Conservation (phyloP, 2,888 invertebrate species). For the Phengaris arion region DNA sequence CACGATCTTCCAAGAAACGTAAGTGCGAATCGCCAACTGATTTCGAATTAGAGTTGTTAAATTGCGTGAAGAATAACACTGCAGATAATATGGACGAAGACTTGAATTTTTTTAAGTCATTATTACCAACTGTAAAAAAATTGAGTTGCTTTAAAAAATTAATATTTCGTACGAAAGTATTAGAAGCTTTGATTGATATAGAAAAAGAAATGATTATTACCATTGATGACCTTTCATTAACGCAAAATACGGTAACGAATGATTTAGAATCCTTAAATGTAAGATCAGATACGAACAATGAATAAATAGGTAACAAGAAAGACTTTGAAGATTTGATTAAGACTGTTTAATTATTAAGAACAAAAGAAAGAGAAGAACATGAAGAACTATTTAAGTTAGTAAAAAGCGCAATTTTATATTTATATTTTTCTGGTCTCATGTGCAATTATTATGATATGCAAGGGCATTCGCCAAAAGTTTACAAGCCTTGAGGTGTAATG, state of each 20-base stretch:
- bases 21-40: constrained; percentile 39
- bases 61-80: constrained; percentile 40
- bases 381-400: constrained; percentile 41
- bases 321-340: constrained; percentile 39
- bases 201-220: constrained; percentile 42
- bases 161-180: constrained; percentile 41
- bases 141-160: constrained; percentile 40
- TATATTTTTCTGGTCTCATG: constrained; percentile 40
- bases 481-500: constrained; percentile 40
- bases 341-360: constrained; percentile 41
- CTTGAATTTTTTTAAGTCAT: constrained; percentile 41
- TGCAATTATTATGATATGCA: constrained; percentile 40
- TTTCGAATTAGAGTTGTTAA: constrained; percentile 41
- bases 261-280: constrained; percentile 20
- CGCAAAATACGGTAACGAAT: constrained; percentile 20
- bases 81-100: constrained; percentile 40
- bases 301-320: constrained; percentile 30
- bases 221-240: constrained; percentile 34
- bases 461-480: constrained; percentile 41
- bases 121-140: constrained; percentile 41
- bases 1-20: constrained; percentile 37
- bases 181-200: constrained; percentile 40
- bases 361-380: constrained; percentile 41
- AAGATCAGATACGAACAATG: constrained; percentile 26
- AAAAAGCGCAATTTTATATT: constrained; percentile 41